These are phyloP conservation scores for Ephestia elutella DNA, from an alignment of 1,140 invertebrate species.

Conservation along the genomic window DNA sequence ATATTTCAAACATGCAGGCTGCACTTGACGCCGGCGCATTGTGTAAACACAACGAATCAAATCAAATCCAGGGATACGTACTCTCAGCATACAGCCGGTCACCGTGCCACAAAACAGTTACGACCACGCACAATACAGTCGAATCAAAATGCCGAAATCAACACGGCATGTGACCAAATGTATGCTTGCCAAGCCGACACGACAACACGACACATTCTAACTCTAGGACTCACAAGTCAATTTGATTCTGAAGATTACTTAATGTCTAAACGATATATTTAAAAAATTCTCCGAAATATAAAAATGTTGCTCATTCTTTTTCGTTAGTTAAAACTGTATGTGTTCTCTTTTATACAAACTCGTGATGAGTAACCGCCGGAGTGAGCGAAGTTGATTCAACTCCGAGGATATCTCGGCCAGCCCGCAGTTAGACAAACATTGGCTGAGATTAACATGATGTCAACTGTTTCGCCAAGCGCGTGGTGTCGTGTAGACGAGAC, in stretches of 20 bases:
- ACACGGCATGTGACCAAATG: conserved; percentile 11
- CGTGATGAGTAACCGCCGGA: neutral
- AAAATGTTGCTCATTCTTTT: neutral
- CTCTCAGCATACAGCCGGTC: neutral
- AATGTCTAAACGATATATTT: conserved; percentile 2
- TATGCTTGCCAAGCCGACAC: conserved; percentile 29
- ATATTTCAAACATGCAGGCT: conserved; percentile 15
- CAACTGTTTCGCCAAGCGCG: neutral
- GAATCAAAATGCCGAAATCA: too few species aligned
- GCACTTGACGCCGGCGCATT: conserved; percentile 20
- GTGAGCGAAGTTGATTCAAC: neutral
- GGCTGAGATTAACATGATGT: neutral
- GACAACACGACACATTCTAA: conserved; percentile 19
- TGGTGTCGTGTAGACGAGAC: conserved; percentile 29
- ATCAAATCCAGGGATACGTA: neutral
- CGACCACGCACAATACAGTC: neutral
- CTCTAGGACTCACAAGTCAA: neutral
- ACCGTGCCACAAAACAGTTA: neutral
- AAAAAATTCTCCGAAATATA: conserved; percentile 3
- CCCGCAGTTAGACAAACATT: neutral
- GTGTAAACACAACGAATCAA: conserved; percentile 8
- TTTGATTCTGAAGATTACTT: conserved; percentile 4
- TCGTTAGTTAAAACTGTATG: neutral
- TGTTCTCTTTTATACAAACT: neutral
- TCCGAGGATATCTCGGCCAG: neutral